Evolutionary conservation across 2,797 vertebrate species (phyloP), one percentile per base, ranked within the genome.

Genomic region (Liasis olivaceus): DNA sequence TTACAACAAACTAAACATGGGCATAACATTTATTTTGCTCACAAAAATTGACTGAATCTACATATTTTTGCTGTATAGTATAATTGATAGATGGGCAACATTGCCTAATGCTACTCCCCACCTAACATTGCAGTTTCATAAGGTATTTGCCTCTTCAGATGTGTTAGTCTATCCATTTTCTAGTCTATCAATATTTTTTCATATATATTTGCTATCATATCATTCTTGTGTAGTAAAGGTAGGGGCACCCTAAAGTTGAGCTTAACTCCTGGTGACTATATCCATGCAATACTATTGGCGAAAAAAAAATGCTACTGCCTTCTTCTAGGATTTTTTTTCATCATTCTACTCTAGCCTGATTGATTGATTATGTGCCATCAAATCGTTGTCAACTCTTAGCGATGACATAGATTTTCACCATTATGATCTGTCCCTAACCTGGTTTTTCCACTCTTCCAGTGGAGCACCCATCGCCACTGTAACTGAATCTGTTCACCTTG

Each of bases 91-190:
- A 72, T 60, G 31, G 59, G 36, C 36, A 59, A 15, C 17, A 64
- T 60, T 85, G 22, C 51, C 54, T 64, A 47, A 8, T 9, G 59
- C 58, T 89, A 59, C 62, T 94, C 91, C 87, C 28, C 11, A 64
- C 93, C 90, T 95, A 5, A 47, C 26, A 90, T 69, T 90, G 47
- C 69, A 93, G 62, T 62, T 95, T 95, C 72, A 62, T 89, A 69
- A 89, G 90, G 81, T 95, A 36, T 89, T 14, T 58, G 31, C 91
- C 90, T 51, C 3, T 60, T 42, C 77, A 84, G 28, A 13, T 60
- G 11, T 31, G 15, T 64, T 51, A 22, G 3, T 89, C 94, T 58
- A 36, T 22, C 91, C 90, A 63, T 88, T 64, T 64, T 14, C 92
- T 66, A 81, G 22, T 24, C 90, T 88, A 47, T 28, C 89, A 85